Conservation (phyloP, 1,140 invertebrate species). For the Ptiloglossa arizonensis region DNA sequence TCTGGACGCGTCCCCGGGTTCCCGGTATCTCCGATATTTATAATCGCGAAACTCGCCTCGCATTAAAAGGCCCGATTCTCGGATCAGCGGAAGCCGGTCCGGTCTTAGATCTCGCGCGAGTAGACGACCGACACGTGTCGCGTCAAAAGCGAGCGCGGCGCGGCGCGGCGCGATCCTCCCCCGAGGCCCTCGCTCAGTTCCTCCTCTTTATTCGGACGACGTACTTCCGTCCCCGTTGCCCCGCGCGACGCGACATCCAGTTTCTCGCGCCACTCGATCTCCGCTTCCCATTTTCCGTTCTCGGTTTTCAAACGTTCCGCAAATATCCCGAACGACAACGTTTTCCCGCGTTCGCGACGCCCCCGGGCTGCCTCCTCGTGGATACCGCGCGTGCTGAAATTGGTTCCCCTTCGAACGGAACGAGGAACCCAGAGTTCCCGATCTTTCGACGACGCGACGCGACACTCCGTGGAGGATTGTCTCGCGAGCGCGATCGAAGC, state of each 20-base stretch:
- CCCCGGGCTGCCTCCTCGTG: no score
- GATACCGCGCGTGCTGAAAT: no score
- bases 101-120: conserved; percentile 78
- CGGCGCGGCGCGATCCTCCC: conserved; percentile 19
- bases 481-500: conserved; percentile 21
- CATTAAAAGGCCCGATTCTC: conserved; percentile 81
- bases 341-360: not conserved
- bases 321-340: conserved; percentile 50
- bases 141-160: conserved; percentile 66
- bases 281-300: conserved; percentile 64
- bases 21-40: conserved; percentile 81
- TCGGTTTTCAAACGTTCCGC: conserved; percentile 66
- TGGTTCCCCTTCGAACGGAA: no score
- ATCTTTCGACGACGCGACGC: not conserved
- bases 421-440: not conserved
- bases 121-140: conserved; percentile 76
- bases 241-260: conserved; percentile 22
- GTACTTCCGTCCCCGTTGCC: conserved; percentile 23
- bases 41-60: conserved; percentile 79
- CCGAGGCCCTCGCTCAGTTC: not conserved
- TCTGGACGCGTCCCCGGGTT: conserved; percentile 72
- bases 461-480: conserved; percentile 8
- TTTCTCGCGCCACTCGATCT: conserved; percentile 52
- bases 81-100: conserved; percentile 80
- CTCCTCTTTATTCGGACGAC: conserved; percentile 9